Percentiles rank a stretch among this genome's conserved stretches.
phyloP scores from a whole-genome alignment of 2,113 vertebrate species.

The Dipodomys merriami region DNA sequence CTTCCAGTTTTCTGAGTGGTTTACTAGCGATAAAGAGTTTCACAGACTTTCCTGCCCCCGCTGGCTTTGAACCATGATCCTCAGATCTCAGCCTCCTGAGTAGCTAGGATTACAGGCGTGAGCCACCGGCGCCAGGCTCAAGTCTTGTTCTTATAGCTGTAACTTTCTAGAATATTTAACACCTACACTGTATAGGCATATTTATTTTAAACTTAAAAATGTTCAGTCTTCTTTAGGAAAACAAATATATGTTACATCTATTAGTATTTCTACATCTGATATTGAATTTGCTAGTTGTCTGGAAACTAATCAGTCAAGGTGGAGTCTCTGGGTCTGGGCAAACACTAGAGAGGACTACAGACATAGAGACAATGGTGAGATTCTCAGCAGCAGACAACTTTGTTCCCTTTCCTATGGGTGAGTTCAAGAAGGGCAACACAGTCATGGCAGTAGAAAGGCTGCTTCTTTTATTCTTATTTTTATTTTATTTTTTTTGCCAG shows the following conservation, averaged over 20 bases:
- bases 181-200: not conserved
- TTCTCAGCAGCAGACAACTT: not conserved
- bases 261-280: not conserved
- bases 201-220: constrained; percentile 38
- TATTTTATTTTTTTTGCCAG: no score
- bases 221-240: constrained; percentile 54
- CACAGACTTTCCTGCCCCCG: no score
- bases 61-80: no score
- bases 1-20: no score
- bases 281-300: constrained; percentile 9
- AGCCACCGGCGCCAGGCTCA: no score
- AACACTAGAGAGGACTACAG: not conserved
- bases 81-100: no score
- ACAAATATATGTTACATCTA: constrained; percentile 16
- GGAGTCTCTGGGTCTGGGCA: not conserved
- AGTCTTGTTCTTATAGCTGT: not conserved
- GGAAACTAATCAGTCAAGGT: not conserved
- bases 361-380: not conserved
- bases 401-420: not conserved
- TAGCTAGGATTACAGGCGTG: no score
- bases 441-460: no score
- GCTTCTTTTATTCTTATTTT: no score
- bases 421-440: not conserved
- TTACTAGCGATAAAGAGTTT: no score
- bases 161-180: constrained; percentile 53